A percentile compares a stretch with the other conserved stretches of the same genome.
These are phyloP conservation scores for Enteromius argenteus DNA, from an alignment of 2,797 vertebrate genomes.

Conservation along the genomic window DNA sequence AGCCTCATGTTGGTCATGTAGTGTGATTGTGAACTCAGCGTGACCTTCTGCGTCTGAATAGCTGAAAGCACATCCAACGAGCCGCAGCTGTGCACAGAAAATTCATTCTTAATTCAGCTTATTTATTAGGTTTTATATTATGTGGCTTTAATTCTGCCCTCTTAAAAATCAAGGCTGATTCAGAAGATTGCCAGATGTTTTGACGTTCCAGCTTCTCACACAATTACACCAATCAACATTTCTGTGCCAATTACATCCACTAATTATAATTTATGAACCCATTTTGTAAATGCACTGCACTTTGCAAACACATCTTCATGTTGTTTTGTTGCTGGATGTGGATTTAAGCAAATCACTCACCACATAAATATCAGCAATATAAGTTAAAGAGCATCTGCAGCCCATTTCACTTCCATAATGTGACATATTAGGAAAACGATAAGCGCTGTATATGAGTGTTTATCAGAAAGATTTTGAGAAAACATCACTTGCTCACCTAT, in stretches of 20 bases:
- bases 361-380: not conserved
- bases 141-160: slow-evolving; percentile 2
- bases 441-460: not conserved
- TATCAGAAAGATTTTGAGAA: not conserved
- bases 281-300: not conserved
- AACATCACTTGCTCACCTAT: not conserved
- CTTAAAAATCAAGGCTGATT: slow-evolving; percentile 30
- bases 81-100: not conserved
- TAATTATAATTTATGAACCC: not conserved
- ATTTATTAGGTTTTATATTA: slow-evolving; percentile 7
- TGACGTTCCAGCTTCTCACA: slow-evolving; percentile 1
- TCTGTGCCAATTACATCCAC: not conserved
- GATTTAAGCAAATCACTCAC: not conserved
- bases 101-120: slow-evolving; percentile 1
- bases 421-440: not conserved
- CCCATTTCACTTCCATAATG: not conserved
- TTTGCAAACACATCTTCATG: not conserved
- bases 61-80: slow-evolving; percentile 8
- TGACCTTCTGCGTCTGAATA: slow-evolving; percentile 8
- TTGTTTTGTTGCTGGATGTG: not conserved
- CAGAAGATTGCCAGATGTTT: slow-evolving; percentile 11
- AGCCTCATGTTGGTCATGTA: not conserved
- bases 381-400: not conserved
- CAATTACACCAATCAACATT: slow-evolving; percentile 20
- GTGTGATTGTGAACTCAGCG: not conserved